phyloP scores from a whole-genome alignment of 1,140 invertebrate genomes.

The Aporrectodea caliginosa region DNA sequence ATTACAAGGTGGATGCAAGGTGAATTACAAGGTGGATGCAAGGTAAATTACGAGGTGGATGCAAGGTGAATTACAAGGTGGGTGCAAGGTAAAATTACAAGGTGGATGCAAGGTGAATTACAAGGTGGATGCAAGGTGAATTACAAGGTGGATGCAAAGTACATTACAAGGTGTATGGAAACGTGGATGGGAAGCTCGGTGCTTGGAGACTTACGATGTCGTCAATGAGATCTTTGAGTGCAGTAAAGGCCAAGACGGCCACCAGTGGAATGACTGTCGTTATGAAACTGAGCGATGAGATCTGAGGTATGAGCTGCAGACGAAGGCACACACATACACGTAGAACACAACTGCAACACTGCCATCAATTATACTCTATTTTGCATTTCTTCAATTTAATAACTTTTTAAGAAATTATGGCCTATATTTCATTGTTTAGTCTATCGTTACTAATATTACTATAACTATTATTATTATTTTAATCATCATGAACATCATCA shows the following conservation, averaged over 20 bases:
- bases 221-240: constrained; percentile 28
- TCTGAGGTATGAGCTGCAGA: constrained; percentile 31
- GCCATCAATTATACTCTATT: neutral
- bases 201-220: constrained; percentile 33
- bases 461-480: constrained; percentile 6
- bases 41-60: too few species aligned
- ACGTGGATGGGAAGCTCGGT: too few species aligned
- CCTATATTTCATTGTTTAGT: neutral
- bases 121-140: too few species aligned
- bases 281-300: constrained; percentile 73
- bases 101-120: too few species aligned
- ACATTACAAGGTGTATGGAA: too few species aligned
- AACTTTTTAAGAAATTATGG: neutral
- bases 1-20: too few species aligned
- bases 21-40: too few species aligned
- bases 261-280: constrained; percentile 90
- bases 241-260: constrained; percentile 23
- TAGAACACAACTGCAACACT: neutral
- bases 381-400: neutral
- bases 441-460: constrained; percentile 5
- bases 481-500: neutral
- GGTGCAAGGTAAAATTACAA: too few species aligned
- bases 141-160: too few species aligned
- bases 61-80: too few species aligned
- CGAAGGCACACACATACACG: neutral